These are phyloP conservation scores for Hydractinia symbiolongicarpus DNA, from an alignment of 30 jellyfish, hydroid and myxozoan species.

Conservation along the genomic window DNA sequence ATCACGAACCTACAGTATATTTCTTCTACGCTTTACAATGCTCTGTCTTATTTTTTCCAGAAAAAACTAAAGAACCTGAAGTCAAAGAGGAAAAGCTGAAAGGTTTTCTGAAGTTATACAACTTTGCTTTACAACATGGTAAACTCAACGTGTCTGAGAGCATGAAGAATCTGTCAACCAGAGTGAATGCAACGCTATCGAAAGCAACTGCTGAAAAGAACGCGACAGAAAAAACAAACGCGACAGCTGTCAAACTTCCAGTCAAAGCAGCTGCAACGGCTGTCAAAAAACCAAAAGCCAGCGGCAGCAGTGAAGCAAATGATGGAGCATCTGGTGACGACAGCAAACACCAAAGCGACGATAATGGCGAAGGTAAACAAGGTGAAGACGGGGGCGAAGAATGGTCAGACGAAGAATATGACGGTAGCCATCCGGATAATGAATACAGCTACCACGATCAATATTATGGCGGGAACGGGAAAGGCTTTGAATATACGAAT, in stretches of 20 bases:
- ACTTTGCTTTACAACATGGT: conserved; percentile 4
- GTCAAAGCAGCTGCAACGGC: conserved; percentile 7
- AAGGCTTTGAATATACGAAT: conserved; percentile 13
- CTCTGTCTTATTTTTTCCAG: no score
- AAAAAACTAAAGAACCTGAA: no score
- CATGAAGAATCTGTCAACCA: conserved; percentile 1
- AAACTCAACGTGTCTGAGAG: neutral
- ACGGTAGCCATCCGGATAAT: neutral
- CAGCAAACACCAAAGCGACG: neutral
- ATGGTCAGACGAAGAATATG: neutral
- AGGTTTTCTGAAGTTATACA: conserved; percentile 8
- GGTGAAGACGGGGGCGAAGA: neutral
- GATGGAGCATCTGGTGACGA: neutral
- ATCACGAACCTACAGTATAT: no score
- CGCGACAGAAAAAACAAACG: neutral
- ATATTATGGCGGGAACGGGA: conserved; percentile 23
- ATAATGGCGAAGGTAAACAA: neutral
- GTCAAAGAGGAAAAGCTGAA: neutral
- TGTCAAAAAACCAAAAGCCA: neutral
- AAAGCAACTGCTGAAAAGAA: neutral
- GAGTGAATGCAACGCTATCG: neutral
- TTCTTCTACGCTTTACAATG: no score
- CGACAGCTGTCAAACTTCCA: neutral
- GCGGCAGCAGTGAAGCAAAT: neutral
- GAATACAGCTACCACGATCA: conserved; percentile 24